A percentile compares a stretch with the other conserved stretches of the same genome.
Conservation (phyloP, 2,888 invertebrate species). For the Lumbricus terrestris region DNA sequence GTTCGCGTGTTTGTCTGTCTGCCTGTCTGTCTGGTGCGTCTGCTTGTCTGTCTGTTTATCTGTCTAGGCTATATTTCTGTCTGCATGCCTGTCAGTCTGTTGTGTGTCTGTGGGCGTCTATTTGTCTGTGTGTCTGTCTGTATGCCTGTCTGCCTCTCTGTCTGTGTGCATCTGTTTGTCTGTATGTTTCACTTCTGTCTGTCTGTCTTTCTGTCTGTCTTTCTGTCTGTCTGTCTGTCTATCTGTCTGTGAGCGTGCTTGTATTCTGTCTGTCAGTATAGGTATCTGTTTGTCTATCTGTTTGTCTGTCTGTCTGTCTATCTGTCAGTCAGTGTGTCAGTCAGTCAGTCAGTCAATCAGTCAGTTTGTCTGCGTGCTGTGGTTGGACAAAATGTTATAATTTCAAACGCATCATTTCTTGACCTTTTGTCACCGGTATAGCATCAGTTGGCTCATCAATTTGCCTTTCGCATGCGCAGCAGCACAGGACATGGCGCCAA, state of each 20-base stretch:
- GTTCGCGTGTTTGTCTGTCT: too few species aligned
- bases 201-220: neutral
- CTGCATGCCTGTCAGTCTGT: neutral
- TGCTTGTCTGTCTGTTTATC: too few species aligned
- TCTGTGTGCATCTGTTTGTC: neutral
- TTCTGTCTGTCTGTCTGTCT: too few species aligned
- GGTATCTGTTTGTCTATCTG: too few species aligned
- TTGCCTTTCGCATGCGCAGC: neutral
- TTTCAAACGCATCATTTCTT: neutral
- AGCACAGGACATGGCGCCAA: neutral
- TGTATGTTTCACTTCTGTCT: conserved; percentile 8
- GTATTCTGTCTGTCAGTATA: too few species aligned
- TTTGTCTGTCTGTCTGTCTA: too few species aligned
- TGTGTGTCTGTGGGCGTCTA: neutral
- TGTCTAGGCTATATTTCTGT: too few species aligned
- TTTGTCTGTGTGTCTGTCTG: too few species aligned
- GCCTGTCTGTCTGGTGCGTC: too few species aligned
- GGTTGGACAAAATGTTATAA: neutral
- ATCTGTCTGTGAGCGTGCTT: too few species aligned
- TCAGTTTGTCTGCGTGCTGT: conserved; percentile 12
- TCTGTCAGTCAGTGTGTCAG: neutral
- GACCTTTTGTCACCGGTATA: neutral
- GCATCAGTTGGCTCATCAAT: neutral
- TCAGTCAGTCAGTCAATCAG: too few species aligned
- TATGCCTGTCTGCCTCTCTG: neutral